Conservation (phyloP, 2,888 invertebrate genomes). For the Drosophila austrosaltans region DNA sequence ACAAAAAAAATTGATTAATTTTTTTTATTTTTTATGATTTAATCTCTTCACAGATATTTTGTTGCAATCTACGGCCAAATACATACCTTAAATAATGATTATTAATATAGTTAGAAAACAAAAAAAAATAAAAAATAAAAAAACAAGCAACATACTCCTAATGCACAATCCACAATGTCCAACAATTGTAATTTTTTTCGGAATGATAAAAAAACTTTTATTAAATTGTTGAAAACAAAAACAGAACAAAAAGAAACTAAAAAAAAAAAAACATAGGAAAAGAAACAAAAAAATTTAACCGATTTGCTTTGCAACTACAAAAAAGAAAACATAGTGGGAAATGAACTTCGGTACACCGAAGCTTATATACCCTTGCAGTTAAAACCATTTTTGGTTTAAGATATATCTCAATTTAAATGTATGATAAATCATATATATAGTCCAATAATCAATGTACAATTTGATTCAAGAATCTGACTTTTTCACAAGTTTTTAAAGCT, state of each 20-base stretch:
- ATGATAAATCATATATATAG: not conserved
- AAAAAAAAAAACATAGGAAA: not conserved
- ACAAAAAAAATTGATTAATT: constrained; percentile 59
- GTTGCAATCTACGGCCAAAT: constrained; percentile 83
- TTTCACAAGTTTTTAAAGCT: not conserved
- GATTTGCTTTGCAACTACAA: constrained; percentile 62
- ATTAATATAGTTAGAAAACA: constrained; percentile 50
- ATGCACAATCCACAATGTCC: constrained; percentile 64
- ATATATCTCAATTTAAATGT: not conserved
- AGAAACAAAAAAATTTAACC: constrained; percentile 13
- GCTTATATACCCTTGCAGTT: constrained; percentile 2
- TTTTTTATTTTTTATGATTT: constrained; percentile 80
- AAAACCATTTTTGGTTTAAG: too few species aligned
- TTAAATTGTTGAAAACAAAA: constrained; percentile 8
- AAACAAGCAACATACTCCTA: constrained; percentile 41
- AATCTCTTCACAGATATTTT: constrained; percentile 83
- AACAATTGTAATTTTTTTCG: constrained; percentile 74
- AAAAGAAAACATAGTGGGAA: constrained; percentile 26
- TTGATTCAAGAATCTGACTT: not conserved
- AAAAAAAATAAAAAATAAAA: constrained; percentile 41
- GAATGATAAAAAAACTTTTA: constrained; percentile 20
- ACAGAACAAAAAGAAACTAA: constrained; percentile 2
- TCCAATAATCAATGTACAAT: not conserved
- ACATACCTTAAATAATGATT: constrained; percentile 80
- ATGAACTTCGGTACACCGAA: constrained; percentile 23